Evolutionary conservation across 2,888 invertebrate species (phyloP).

Genomic region (Eupithecia subfuscata): DNA sequence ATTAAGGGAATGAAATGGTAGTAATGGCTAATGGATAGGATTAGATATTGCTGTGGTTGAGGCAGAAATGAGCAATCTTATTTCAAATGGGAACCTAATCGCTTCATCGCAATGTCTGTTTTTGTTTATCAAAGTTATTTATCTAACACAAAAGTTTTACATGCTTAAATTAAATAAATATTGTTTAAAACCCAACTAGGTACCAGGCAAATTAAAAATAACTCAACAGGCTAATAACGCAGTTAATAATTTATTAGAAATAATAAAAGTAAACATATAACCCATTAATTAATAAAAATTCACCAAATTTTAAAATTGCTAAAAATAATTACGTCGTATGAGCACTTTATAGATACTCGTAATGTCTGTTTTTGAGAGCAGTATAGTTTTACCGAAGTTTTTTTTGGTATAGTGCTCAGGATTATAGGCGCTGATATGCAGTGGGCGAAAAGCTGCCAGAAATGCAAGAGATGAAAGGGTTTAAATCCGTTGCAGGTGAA

Average conservation of each 20-base stretch:
- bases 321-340: too few relatives aligned
- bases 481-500: not conserved
- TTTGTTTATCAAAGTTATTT: not conserved
- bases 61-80: not conserved
- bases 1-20: conserved; percentile 9
- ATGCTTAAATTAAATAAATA: too few relatives aligned
- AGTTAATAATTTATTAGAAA: too few relatives aligned
- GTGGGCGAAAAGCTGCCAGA: not conserved
- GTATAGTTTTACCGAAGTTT: not conserved
- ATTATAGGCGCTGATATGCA: not conserved
- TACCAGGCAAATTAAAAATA: too few relatives aligned
- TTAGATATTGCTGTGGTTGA: not conserved
- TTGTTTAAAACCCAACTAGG: too few relatives aligned
- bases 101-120: not conserved
- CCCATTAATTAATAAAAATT: too few relatives aligned
- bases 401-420: not conserved
- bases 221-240: too few relatives aligned
- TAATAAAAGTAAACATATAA: too few relatives aligned
- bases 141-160: too few relatives aligned
- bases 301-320: too few relatives aligned
- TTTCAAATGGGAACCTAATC: not conserved
- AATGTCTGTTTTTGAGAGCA: too few relatives aligned
- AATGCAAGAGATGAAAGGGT: not conserved
- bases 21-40: not conserved
- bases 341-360: not conserved